A percentile compares a stretch with the other conserved stretches of the same genome.
Conservation (phyloP, 2,797 vertebrate species). For the Urocyon cinereoargenteus region DNA sequence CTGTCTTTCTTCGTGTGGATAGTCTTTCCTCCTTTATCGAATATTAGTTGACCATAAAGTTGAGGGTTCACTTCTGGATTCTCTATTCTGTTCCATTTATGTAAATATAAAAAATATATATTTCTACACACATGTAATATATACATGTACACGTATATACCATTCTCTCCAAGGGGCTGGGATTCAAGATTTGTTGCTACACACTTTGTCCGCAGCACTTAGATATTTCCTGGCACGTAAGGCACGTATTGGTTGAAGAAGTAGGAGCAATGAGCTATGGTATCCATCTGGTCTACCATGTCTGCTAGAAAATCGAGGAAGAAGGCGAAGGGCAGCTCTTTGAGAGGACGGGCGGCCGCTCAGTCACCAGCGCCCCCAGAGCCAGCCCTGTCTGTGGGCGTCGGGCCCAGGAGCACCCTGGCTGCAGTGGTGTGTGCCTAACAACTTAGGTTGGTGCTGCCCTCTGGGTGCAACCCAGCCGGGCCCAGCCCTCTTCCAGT, state of each 20-base stretch:
- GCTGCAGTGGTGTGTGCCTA: background rate
- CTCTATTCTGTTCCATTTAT: too few species aligned
- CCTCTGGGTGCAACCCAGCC: rapidly evolving
- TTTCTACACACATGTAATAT: background rate
- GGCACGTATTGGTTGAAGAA: background rate
- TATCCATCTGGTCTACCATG: background rate
- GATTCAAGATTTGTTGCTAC: background rate
- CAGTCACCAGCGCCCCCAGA: background rate
- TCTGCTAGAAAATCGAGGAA: background rate
- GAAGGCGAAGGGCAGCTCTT: too few species aligned
- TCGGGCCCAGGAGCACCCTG: rapidly evolving
- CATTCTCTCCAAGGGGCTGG: background rate
- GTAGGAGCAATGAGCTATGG: background rate
- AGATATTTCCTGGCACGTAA: background rate
- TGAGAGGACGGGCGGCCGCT: background rate
- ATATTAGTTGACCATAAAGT: too few species aligned
- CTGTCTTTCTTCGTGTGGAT: too few species aligned
- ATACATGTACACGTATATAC: background rate
- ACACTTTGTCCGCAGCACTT: background rate
- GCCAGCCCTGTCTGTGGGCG: background rate
- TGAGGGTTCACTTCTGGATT: too few species aligned
- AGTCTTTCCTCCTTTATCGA: too few species aligned
- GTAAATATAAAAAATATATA: too few species aligned
- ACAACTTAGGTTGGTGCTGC: background rate
- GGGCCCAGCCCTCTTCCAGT: background rate